These are phyloP conservation scores for Eueremaeus valkanovi DNA, from an alignment of 2,888 invertebrate genomes.

Conservation along the genomic window DNA sequence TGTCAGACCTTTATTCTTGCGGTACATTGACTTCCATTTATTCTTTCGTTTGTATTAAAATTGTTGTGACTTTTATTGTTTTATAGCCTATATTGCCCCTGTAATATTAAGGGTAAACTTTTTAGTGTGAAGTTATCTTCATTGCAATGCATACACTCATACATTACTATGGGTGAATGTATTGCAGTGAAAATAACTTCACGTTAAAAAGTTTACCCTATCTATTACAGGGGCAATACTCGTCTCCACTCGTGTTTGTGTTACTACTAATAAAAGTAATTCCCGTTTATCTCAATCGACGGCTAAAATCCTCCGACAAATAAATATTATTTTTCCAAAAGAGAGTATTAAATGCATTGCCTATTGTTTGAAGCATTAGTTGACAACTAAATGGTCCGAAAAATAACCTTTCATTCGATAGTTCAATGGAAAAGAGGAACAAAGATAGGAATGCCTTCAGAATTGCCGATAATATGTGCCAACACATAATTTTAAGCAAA, in stretches of 20 bases:
- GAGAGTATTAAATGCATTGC: not conserved
- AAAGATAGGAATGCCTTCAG: too few species aligned
- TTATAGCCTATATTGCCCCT: slow-evolving; percentile 2
- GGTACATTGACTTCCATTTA: slow-evolving; percentile 21
- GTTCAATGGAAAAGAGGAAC: too few species aligned
- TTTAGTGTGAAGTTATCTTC: too few species aligned
- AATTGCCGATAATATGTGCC: too few species aligned
- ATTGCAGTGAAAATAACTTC: too few species aligned
- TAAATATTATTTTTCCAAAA: not conserved
- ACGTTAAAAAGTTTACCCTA: too few species aligned
- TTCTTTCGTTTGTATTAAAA: not conserved
- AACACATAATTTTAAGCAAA: too few species aligned
- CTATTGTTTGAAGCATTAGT: slow-evolving; percentile 4
- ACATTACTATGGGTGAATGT: too few species aligned
- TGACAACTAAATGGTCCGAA: not conserved
- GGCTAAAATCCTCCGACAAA: not conserved
- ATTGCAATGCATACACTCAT: too few species aligned
- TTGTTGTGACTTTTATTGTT: slow-evolving; percentile 26
- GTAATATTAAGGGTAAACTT: too few species aligned
- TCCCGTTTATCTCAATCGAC: not conserved
- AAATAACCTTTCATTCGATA: too few species aligned
- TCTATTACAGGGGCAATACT: too few species aligned
- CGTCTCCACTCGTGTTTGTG: not conserved
- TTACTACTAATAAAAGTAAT: not conserved
- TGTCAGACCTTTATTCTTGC: not conserved